Conservation (phyloP, 2,888 invertebrate species). For the Crepidodera aurea region DNA sequence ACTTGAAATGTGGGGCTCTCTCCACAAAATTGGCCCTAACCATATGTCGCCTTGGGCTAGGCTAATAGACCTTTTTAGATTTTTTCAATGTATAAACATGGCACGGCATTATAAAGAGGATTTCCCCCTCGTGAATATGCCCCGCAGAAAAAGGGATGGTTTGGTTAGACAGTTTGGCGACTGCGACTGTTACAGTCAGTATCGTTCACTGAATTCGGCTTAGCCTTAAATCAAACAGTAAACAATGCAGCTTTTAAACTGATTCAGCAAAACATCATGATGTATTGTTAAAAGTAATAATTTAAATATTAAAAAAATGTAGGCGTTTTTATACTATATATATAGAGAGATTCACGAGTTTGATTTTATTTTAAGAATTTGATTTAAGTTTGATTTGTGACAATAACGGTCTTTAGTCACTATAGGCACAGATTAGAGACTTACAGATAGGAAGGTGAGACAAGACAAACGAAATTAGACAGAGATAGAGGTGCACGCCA, state of each 20-base stretch:
- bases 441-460: too few relatives aligned
- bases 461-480: too few relatives aligned
- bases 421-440: too few relatives aligned
- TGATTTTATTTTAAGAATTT: too few relatives aligned
- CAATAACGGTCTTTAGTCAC: too few relatives aligned
- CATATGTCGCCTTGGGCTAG: slow-evolving; percentile 39
- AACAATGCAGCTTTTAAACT: background rate
- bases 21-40: slow-evolving; percentile 32
- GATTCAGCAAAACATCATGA: too few relatives aligned
- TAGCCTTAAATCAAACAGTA: background rate
- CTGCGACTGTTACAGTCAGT: slow-evolving; percentile 7
- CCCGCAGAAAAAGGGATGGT: slow-evolving; percentile 30
- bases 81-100: slow-evolving; percentile 34
- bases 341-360: too few relatives aligned
- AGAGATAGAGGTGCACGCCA: too few relatives aligned
- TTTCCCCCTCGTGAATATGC: slow-evolving; percentile 31
- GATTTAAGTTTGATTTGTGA: too few relatives aligned
- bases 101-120: slow-evolving; percentile 29
- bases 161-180: slow-evolving; percentile 27
- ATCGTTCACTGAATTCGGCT: background rate
- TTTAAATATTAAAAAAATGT: too few relatives aligned
- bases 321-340: too few relatives aligned
- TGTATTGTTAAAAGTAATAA: too few relatives aligned
- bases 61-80: slow-evolving; percentile 39
- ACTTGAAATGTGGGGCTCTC: slow-evolving; percentile 15